Percentiles rank a stretch among this genome's conserved stretches.
Evolutionary conservation across 53 echinoderm and acorn worm species (phyloP).

Genomic region (Holothuria leucospilota): DNA sequence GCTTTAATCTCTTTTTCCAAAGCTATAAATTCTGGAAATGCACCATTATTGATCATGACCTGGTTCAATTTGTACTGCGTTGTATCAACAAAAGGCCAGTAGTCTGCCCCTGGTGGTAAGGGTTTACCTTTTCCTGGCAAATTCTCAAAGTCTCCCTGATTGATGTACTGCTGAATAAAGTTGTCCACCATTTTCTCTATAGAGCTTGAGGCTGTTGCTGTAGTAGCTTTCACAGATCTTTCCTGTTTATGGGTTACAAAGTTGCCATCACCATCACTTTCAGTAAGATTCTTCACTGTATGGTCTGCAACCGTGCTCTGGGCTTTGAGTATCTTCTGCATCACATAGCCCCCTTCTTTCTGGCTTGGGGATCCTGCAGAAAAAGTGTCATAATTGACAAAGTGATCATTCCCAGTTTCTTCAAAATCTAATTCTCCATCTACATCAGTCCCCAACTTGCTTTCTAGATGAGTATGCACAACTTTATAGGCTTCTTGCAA

Average conservation of each 20-base stretch:
- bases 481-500: no score
- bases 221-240: slow-evolving; percentile 30
- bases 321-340: slow-evolving; percentile 4
- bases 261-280: no score
- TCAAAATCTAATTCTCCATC: no score
- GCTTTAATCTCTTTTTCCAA: slow-evolving; percentile 65
- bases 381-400: background rate
- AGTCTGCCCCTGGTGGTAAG: slow-evolving; percentile 63
- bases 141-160: slow-evolving; percentile 83
- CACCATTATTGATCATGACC: slow-evolving; percentile 83
- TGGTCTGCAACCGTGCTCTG: background rate
- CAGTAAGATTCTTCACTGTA: no score
- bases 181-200: slow-evolving; percentile 86
- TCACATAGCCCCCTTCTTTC: background rate
- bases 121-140: slow-evolving; percentile 81
- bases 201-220: slow-evolving; percentile 61
- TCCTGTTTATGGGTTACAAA: background rate
- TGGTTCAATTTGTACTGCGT: slow-evolving; percentile 73
- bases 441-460: no score
- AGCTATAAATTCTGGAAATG: slow-evolving; percentile 84
- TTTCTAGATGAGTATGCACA: no score
- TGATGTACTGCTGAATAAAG: slow-evolving; percentile 76
- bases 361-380: background rate
- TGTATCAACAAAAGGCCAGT: slow-evolving; percentile 74
- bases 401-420: no score